Base-by-base conservation (phyloP, 2,113 vertebrate species). In the Corythornis cristatus region DNA sequence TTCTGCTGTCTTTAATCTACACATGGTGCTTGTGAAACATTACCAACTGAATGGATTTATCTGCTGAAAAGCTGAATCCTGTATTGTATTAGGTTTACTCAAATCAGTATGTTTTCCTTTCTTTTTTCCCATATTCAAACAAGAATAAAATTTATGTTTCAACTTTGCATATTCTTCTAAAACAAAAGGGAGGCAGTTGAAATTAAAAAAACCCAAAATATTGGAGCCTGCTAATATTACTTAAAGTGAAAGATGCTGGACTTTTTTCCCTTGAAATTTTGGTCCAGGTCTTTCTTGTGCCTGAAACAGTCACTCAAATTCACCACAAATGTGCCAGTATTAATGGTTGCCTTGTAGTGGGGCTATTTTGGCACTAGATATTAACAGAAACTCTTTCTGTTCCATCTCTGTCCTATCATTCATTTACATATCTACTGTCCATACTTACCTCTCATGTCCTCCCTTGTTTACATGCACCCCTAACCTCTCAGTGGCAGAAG, bases 361-460 rank as follows among this genome's bases (percentile, higher is more conserved):
- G n/a, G 23, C 2, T 74, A 11, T 53, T 77, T 50, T 25, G 13
- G 6, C 17, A 26, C 12, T 23, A 25, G 11, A 43, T 17, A 13
- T 77, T 66, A 46, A 43, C 84, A 58, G 5, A 78, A 94, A 37
- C 19, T 62, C 10, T 15, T 65, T 28, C 9, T 68, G 4, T 4
- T 77, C 8, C 15, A 33, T 28, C 7, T 74, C 26, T 74, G 9
- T 48, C 16, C 25, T 19, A n/a, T 25, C 10, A 58, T 81, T 20
- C 17, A 35, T 33, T 29, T 72, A 45, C 3, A 12, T 20, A 29
- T 20, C 37, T 58, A 5, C 26, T 14, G 11, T 56, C 50, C 9
- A 7, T 10, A 2, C 8, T 37, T 74, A 10, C 40, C 19, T 81
- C 50, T 43, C 0, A 0, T 9, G 6, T 26, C 10, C 35, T 84